Evolutionary conservation across 2,888 invertebrate species (phyloP).

Genomic region (Eupithecia dodoneata): DNA sequence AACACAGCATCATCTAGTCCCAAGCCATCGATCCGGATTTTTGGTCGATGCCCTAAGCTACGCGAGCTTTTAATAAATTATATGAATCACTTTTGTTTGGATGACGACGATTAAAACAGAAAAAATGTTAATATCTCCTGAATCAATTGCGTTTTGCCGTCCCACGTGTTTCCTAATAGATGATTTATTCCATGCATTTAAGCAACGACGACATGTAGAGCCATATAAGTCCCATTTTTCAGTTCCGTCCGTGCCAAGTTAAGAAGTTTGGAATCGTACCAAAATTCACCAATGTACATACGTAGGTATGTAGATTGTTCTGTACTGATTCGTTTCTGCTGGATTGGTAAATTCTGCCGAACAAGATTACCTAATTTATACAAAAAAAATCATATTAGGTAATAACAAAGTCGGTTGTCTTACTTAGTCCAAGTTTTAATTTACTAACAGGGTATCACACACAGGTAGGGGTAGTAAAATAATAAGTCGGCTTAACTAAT

Average conservation of each 20-base stretch:
- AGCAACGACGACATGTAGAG: not conserved
- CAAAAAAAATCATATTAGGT: too few species aligned
- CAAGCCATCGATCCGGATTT: too few species aligned
- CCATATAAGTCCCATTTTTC: slow-evolving; percentile 24
- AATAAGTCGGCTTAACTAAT: too few species aligned
- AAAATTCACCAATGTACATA: slow-evolving; percentile 16
- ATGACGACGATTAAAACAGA: not conserved
- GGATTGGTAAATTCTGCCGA: not conserved
- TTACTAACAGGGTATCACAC: too few species aligned
- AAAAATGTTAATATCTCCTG: not conserved
- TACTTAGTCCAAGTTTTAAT: too few species aligned
- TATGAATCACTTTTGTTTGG: not conserved
- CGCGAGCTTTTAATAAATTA: too few species aligned
- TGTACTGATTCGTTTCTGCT: not conserved
- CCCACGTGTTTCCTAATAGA: not conserved
- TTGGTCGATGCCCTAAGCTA: too few species aligned
- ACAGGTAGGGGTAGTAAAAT: too few species aligned
- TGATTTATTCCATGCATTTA: not conserved
- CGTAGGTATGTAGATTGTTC: slow-evolving; percentile 31
- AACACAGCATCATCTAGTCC: too few species aligned
- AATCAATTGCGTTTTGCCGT: not conserved
- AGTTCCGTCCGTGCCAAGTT: slow-evolving; percentile 38
- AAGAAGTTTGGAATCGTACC: slow-evolving; percentile 39
- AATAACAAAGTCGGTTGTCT: too few species aligned
- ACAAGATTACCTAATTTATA: not conserved